A percentile compares a stretch with the other conserved stretches of the same genome.
phyloP scores from a whole-genome alignment of 2,113 vertebrate species.

The Tychaedon coryphoeus region DNA sequence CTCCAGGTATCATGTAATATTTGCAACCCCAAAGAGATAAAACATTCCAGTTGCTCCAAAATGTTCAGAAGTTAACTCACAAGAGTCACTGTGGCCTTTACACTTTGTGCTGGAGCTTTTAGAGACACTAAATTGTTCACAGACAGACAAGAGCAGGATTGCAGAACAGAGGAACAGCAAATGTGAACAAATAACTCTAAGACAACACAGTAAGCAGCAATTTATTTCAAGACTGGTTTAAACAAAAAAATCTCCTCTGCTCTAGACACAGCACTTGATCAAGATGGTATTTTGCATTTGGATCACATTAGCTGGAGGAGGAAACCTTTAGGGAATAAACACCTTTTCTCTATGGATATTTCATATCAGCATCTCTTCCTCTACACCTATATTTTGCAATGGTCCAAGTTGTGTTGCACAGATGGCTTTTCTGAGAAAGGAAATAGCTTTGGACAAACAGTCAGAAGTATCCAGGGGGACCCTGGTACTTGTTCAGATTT shows the following conservation, averaged over 20 bases:
- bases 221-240: not conserved
- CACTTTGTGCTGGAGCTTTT: not conserved
- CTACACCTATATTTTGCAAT: not conserved
- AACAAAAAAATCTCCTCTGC: not conserved
- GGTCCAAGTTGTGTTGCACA: not conserved
- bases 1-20: not conserved
- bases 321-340: not conserved
- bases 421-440: not conserved
- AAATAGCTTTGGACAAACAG: not conserved
- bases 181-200: not conserved
- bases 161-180: not conserved
- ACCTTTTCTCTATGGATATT: not conserved
- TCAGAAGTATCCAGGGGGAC: not conserved
- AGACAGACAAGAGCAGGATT: not conserved
- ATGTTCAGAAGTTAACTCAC: not conserved
- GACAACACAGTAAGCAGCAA: not conserved
- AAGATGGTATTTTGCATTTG: not conserved
- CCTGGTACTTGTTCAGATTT: not conserved
- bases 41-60: not conserved
- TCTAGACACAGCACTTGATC: not conserved
- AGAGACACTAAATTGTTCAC: accelerated
- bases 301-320: not conserved
- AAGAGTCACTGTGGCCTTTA: not conserved
- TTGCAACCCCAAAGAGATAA: not conserved
- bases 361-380: accelerated